Conservation (phyloP, 1,140 invertebrate species). For the Cydia amplana region DNA sequence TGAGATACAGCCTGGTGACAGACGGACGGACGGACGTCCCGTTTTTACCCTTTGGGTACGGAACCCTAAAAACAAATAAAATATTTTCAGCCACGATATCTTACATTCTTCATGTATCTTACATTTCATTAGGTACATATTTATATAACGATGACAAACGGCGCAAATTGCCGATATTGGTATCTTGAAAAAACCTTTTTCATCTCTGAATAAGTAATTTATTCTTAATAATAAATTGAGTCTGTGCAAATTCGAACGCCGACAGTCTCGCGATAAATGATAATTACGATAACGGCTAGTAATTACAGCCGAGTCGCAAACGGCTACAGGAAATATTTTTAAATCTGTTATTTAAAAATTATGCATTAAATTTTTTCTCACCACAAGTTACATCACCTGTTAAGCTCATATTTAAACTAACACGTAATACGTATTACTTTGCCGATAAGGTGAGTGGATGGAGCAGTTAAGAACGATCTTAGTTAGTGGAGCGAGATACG, state of each 20-base stretch:
- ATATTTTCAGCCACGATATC: background rate
- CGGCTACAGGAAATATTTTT: background rate
- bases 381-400: conserved; percentile 11
- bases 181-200: conserved; percentile 5
- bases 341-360: conserved; percentile 10
- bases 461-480: conserved; percentile 23
- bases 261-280: background rate
- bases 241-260: conserved; percentile 10
- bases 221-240: conserved; percentile 23
- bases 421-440: conserved; percentile 29
- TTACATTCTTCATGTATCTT: background rate
- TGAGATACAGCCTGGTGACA: too few species aligned
- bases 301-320: conserved; percentile 17
- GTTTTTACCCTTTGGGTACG: too few species aligned
- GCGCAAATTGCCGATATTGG: background rate
- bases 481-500: conserved; percentile 25
- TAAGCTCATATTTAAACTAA: conserved; percentile 12
- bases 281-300: conserved; percentile 16
- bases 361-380: background rate
- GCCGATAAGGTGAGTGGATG: conserved; percentile 27
- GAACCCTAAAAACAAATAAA: too few species aligned
- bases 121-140: background rate
- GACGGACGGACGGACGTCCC: too few species aligned
- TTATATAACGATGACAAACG: background rate
- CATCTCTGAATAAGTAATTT: conserved; percentile 8